Base-by-base conservation (phyloP, 2,888 invertebrate species). In the Silvanus unidentatus region DNA sequence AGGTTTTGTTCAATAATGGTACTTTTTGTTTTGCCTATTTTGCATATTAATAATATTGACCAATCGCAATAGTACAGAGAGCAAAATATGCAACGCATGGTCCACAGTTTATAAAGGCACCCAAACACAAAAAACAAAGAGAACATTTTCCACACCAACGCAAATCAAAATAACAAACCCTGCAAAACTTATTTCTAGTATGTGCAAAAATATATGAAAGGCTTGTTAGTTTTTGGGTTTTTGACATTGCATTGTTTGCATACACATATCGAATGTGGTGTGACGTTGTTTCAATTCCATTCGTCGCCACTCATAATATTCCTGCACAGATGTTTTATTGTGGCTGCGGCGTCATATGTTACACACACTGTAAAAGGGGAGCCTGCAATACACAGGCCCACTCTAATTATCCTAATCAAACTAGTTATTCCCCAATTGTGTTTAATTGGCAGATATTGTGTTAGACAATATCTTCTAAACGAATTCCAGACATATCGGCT, bases 381-480 rank as follows among this genome's bases (percentile, higher is more conserved):
- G 35, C 38, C 45, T 39, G 30, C 44, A 39, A 47, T 16, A 16
- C n/a, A n/a, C n/a, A n/a, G n/a, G 47, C 45, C 30, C 41, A 39
- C 28, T 41, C 48, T 59, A 57, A 59, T 58, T 55, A 58, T 49
- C 47, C 53, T 54, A 63, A 63, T 63, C 57, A 61, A 58, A 58
- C 61, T 58, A 56, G 58, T 62, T 60, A 57, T 60, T 58, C 57
- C 53, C 55, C 58, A 58, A 62, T 62, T 61, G 61, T 57, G 48
- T 51, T 54, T 62, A 61, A 63, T 63, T 63, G 58, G 55, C 48
- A 51, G n/a, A n/a, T 54, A 62, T 62, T 61, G 61, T 62, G 57
- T 47, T 46, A 52, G 54, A 58, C 51, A 49, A 48, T 58, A 48
- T 58, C 50, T 49, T 50, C 45, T 44, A 51, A 54, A 56, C 50